A percentile compares a stretch with the other conserved stretches of the same genome.
Evolutionary conservation across 2,797 vertebrate species (phyloP).

Genomic region (Sebastes hubbsi): DNA sequence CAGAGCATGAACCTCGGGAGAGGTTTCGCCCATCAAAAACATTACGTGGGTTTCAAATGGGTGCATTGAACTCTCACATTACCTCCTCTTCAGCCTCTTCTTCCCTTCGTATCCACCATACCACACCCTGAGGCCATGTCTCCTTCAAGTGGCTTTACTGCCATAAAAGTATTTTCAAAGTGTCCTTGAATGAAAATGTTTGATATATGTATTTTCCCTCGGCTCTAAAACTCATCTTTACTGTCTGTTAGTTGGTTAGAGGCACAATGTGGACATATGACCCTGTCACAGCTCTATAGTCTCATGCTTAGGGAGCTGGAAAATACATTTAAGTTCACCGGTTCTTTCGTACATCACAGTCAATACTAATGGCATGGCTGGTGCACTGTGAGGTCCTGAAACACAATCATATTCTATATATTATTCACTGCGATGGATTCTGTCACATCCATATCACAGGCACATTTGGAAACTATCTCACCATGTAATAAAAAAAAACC

Average conservation of each 20-base stretch:
- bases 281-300: constrained; percentile 14
- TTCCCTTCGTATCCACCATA: not conserved
- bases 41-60: constrained; percentile 18
- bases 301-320: constrained; percentile 16
- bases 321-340: constrained; percentile 42
- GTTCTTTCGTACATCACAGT: constrained; percentile 9
- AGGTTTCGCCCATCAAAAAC: not conserved
- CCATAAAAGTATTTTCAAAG: constrained; percentile 21
- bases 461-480: constrained; percentile 29
- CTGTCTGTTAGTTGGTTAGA: constrained; percentile 8
- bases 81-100: constrained; percentile 19
- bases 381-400: constrained; percentile 4
- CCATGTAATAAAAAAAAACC: constrained; percentile 28
- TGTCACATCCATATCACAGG: constrained; percentile 37
- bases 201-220: constrained; percentile 22
- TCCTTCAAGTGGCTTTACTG: constrained; percentile 3
- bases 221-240: not conserved
- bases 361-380: constrained; percentile 9
- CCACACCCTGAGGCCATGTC: constrained; percentile 12
- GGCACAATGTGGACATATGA: constrained; percentile 9
- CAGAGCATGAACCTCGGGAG: not conserved
- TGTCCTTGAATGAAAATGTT: not conserved
- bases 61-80: constrained; percentile 13
- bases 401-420: constrained; percentile 17
- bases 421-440: constrained; percentile 43